These are phyloP conservation scores for Acropternis orthonyx DNA, from an alignment of 2,797 vertebrate genomes.

Conservation along the genomic window DNA sequence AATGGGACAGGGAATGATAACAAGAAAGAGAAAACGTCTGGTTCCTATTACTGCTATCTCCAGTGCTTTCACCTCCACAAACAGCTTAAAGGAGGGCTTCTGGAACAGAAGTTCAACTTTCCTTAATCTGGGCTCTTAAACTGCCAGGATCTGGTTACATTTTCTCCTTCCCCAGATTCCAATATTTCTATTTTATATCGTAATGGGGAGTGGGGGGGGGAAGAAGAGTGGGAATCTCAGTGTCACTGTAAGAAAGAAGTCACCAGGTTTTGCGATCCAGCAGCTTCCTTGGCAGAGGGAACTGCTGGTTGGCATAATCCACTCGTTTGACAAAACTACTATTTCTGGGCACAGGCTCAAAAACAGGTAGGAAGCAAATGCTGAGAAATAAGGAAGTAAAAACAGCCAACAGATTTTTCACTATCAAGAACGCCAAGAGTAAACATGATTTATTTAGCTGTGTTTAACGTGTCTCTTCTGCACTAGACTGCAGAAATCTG, in stretches of 20 bases:
- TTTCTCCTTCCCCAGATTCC: conserved; percentile 36
- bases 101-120: conserved; percentile 45
- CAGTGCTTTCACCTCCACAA: conserved; percentile 21
- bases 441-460: conserved; percentile 85
- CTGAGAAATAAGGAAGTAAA: conserved; percentile 84
- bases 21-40: neutral
- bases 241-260: conserved; percentile 78
- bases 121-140: neutral
- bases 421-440: conserved; percentile 78
- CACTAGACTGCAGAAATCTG: conserved; percentile 69
- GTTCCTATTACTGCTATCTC: conserved; percentile 37
- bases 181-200: conserved; percentile 65
- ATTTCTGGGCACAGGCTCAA: conserved; percentile 87
- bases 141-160: neutral
- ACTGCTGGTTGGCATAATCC: conserved; percentile 80
- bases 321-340: conserved; percentile 84
- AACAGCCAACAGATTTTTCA: conserved; percentile 81
- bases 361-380: conserved; percentile 87
- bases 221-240: conserved; percentile 46
- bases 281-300: conserved; percentile 79
- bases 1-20: neutral
- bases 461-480: conserved; percentile 74
- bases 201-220: neutral
- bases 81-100: conserved; percentile 11
- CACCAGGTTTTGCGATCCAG: conserved; percentile 78